These are phyloP conservation scores for Corythaeola cristata DNA, from an alignment of 2,113 vertebrate species.

Conservation along the genomic window DNA sequence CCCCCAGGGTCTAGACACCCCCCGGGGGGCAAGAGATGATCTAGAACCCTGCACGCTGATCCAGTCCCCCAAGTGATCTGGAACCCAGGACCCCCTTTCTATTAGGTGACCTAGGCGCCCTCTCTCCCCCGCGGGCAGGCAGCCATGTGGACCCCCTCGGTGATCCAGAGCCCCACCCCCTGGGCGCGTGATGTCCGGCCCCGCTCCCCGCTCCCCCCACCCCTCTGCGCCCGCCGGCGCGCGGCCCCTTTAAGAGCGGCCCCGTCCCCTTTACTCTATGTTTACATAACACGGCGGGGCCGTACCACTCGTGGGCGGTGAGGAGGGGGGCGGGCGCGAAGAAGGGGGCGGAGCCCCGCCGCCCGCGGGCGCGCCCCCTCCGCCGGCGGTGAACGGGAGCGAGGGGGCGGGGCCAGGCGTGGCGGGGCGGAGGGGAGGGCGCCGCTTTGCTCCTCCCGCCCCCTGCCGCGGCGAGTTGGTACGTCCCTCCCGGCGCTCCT, in stretches of 20 bases:
- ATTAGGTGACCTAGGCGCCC: not conserved
- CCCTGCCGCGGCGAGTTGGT: not conserved
- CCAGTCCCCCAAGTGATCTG: not conserved
- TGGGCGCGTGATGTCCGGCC: too few species aligned
- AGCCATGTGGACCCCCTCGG: too few species aligned
- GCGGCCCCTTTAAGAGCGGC: slow-evolving; percentile 75
- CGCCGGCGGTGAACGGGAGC: not conserved
- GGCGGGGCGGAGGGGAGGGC: too few species aligned
- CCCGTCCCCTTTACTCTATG: slow-evolving; percentile 76
- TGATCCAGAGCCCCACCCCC: too few species aligned
- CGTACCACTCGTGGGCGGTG: not conserved
- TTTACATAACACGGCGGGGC: slow-evolving; percentile 80
- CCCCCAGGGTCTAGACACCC: not conserved
- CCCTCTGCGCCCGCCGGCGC: not conserved
- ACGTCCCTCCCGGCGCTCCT: not conserved
- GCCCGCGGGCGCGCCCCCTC: not conserved
- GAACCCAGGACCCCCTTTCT: not conserved
- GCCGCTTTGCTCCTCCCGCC: too few species aligned
- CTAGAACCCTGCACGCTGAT: fast-evolving
- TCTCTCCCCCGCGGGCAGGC: too few species aligned
- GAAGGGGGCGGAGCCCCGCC: not conserved
- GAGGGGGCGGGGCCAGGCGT: not conserved
- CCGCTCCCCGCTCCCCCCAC: not conserved
- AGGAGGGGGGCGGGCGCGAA: not conserved
- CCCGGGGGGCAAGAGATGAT: not conserved